Conservation (phyloP, 2,888 invertebrate genomes). For the Metellina segmentata region DNA sequence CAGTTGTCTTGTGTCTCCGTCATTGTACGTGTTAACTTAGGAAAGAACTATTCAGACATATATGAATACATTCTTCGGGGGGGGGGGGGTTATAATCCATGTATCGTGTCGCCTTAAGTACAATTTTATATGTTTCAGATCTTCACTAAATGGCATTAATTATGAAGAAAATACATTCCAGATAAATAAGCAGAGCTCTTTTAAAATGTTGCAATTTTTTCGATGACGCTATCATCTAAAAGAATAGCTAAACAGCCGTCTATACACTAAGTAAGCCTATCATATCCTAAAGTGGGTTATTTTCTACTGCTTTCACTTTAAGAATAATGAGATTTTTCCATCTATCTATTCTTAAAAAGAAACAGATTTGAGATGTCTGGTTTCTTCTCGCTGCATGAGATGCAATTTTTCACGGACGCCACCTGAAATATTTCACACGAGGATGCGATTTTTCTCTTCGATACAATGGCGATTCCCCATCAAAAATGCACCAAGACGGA, state of each 20-base stretch:
- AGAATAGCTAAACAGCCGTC: neutral
- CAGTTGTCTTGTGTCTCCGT: no score
- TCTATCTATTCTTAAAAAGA: constrained; percentile 1
- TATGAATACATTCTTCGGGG: no score
- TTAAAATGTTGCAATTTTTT: neutral
- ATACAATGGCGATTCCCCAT: neutral
- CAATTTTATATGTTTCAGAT: no score
- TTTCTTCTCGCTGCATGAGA: neutral
- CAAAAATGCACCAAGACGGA: neutral
- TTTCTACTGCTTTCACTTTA: neutral
- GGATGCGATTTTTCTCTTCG: constrained; percentile 11
- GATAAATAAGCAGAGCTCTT: neutral
- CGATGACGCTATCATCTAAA: neutral
- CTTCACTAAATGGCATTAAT: neutral
- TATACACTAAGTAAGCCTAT: neutral
- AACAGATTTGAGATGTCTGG: constrained; percentile 36
- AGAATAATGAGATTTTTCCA: constrained; percentile 19
- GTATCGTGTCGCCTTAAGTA: no score
- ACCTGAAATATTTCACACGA: constrained; percentile 40
- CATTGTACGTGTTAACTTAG: no score
- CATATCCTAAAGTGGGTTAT: neutral
- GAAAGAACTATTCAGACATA: no score
- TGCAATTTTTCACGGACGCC: constrained; percentile 37
- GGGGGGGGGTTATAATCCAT: no score
- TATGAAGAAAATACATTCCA: neutral